These are phyloP conservation scores for Chironomus tentans DNA, from an alignment of 2,888 invertebrate genomes.

Conservation along the genomic window DNA sequence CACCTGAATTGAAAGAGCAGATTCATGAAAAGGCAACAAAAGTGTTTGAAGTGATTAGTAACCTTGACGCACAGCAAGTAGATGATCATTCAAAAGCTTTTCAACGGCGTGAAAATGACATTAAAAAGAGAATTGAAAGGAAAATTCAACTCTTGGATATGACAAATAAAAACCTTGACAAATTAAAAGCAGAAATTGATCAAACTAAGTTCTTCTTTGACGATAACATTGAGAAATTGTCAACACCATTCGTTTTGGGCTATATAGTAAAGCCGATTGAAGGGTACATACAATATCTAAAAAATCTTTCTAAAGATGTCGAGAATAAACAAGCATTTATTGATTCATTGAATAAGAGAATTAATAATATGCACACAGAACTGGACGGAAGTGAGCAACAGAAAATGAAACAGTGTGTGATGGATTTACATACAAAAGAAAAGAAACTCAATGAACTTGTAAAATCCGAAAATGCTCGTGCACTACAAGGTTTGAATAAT, in stretches of 20 bases:
- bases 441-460: conserved; percentile 61
- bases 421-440: conserved; percentile 64
- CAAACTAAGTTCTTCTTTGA: conserved; percentile 72
- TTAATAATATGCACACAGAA: conserved; percentile 74
- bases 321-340: conserved; percentile 74
- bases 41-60: conserved; percentile 72
- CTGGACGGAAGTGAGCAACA: conserved; percentile 76
- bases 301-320: conserved; percentile 69
- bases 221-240: conserved; percentile 58
- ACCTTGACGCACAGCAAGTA: conserved; percentile 81
- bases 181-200: conserved; percentile 69
- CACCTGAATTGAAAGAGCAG: conserved; percentile 60
- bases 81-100: conserved; percentile 82
- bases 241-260: conserved; percentile 59
- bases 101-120: conserved; percentile 74
- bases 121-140: conserved; percentile 73
- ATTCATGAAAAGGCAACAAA: conserved; percentile 60
- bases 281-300: conserved; percentile 59
- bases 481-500: conserved; percentile 51
- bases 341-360: conserved; percentile 73
- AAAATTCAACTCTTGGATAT: conserved; percentile 76
- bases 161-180: conserved; percentile 73
- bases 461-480: conserved; percentile 64
- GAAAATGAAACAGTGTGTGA: conserved; percentile 63
- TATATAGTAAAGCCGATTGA: conserved; percentile 70